Percentiles rank a stretch among this genome's conserved stretches.
Evolutionary conservation across 2,888 invertebrate species (phyloP).

Genomic region (Mythimna pallens): DNA sequence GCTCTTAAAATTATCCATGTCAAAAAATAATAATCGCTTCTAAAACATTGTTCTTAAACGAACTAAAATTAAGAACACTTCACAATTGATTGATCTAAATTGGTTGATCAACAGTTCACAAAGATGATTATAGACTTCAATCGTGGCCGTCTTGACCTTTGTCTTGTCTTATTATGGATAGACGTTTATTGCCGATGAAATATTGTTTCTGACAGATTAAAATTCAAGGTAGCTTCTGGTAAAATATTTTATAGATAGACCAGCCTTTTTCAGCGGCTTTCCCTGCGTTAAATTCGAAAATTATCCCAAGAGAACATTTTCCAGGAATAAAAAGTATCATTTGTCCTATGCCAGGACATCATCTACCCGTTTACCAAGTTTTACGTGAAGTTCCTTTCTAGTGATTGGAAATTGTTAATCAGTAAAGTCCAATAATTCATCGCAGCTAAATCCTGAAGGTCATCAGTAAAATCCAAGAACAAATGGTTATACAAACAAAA

Average conservation of each 20-base stretch:
- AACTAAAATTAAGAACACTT: conserved; percentile 32
- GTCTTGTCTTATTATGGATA: neutral
- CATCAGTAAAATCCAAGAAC: too few relatives aligned
- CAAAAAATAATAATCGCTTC: neutral
- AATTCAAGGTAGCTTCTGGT: neutral
- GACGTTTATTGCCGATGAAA: neutral
- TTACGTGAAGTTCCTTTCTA: too few relatives aligned
- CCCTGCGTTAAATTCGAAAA: too few relatives aligned
- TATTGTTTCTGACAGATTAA: neutral
- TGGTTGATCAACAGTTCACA: conserved; percentile 22
- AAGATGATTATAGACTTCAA: conserved; percentile 18
- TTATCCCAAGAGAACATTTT: too few relatives aligned
- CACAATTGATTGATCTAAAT: conserved; percentile 40
- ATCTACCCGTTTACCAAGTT: too few relatives aligned
- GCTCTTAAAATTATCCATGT: neutral
- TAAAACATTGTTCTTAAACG: conserved; percentile 12
- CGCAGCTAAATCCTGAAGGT: too few relatives aligned
- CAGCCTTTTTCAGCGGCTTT: too few relatives aligned
- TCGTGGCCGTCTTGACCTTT: conserved; percentile 16
- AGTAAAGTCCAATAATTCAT: too few relatives aligned
- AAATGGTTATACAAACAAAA: too few relatives aligned
- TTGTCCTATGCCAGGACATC: too few relatives aligned
- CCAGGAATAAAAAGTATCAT: too few relatives aligned
- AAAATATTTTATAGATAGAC: neutral
- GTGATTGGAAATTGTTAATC: too few relatives aligned